These are phyloP conservation scores for Schmidtea mediterranea DNA, from an alignment of 1,140 invertebrate genomes.

Conservation along the genomic window DNA sequence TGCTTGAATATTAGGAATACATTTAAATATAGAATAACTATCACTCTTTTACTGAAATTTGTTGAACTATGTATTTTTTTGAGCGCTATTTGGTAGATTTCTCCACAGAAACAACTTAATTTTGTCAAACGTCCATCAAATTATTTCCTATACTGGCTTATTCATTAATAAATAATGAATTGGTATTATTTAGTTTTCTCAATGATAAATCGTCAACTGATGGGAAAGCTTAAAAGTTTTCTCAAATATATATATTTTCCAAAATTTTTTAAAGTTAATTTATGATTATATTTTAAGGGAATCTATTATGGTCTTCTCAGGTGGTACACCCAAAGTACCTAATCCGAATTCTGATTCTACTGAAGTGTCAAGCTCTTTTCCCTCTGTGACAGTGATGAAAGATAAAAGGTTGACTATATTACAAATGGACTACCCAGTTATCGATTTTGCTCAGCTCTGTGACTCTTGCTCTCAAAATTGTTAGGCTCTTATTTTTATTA, in stretches of 20 bases:
- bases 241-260: neutral
- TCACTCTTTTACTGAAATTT: too few species aligned
- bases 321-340: neutral
- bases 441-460: constrained; percentile 79
- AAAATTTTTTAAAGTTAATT: neutral
- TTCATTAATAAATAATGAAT: too few species aligned
- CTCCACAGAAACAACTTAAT: too few species aligned
- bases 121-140: too few species aligned
- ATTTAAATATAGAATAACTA: too few species aligned
- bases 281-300: neutral
- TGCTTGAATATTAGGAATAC: too few species aligned
- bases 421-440: constrained; percentile 92
- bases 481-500: constrained; percentile 26
- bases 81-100: too few species aligned
- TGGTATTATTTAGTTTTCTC: too few species aligned
- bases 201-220: too few species aligned
- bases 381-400: constrained; percentile 10
- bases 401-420: constrained; percentile 35
- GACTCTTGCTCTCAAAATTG: constrained; percentile 69
- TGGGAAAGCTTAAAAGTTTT: neutral
- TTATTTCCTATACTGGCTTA: too few species aligned
- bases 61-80: too few species aligned
- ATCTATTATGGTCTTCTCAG: neutral
- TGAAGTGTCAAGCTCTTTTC: neutral
- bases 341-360: neutral